phyloP scores from a whole-genome alignment of 1,140 invertebrate genomes.

The Papilio dardanus region DNA sequence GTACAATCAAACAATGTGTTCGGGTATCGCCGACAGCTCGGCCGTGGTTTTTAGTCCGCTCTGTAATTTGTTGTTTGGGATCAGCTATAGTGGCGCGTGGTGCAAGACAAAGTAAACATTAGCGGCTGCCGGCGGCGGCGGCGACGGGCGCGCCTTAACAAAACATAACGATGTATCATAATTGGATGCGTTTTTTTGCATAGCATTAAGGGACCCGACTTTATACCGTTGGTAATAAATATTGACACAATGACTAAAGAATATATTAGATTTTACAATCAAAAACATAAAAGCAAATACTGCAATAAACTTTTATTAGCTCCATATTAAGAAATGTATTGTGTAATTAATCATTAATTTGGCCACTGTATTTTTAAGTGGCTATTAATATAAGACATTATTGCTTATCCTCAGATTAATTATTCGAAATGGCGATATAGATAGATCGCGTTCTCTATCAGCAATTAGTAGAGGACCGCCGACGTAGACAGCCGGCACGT shows the following conservation, averaged over 20 bases:
- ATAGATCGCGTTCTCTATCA: constrained; percentile 5
- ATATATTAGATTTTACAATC: constrained; percentile 1
- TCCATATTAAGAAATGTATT: neutral
- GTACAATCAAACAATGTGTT: constrained; percentile 80
- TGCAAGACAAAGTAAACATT: constrained; percentile 78
- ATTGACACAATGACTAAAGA: constrained; percentile 1
- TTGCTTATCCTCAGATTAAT: constrained; percentile 12
- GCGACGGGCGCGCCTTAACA: constrained; percentile 40
- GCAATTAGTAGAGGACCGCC: constrained; percentile 27
- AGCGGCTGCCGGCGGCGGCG: constrained; percentile 50
- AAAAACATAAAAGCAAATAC: neutral
- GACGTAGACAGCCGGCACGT: constrained; percentile 17
- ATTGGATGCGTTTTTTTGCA: constrained; percentile 35
- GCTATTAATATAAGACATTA: neutral
- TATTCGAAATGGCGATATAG: constrained; percentile 10
- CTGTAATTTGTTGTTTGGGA: constrained; percentile 80
- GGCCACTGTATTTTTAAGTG: neutral
- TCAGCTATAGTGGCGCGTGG: constrained; percentile 69
- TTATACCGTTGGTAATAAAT: constrained; percentile 16
- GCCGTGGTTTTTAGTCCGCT: constrained; percentile 77
- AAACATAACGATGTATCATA: constrained; percentile 30
- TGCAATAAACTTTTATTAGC: neutral
- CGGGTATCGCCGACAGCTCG: constrained; percentile 80
- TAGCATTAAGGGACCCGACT: constrained; percentile 1
- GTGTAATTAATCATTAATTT: neutral